These are phyloP conservation scores for Drosophila teissieri DNA, from an alignment of 1,140 invertebrate species.

Conservation along the genomic window DNA sequence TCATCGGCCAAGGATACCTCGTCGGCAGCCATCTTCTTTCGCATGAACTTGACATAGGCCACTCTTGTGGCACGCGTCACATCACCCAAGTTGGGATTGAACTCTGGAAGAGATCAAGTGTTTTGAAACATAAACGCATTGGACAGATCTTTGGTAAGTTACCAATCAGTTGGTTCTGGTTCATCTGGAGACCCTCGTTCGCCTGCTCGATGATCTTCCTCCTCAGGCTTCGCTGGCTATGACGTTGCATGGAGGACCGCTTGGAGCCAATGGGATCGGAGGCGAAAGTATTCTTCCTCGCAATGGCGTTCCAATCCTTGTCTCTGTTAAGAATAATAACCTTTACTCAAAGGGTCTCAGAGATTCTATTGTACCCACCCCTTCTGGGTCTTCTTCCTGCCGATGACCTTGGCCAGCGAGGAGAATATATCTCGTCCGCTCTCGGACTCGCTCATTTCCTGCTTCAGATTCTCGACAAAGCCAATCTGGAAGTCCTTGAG, in stretches of 20 bases:
- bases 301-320: constrained; percentile 94
- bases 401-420: constrained; percentile 91
- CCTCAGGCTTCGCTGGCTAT: constrained; percentile 89
- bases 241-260: constrained; percentile 87
- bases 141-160: constrained; percentile 3
- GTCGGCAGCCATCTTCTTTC: constrained; percentile 85
- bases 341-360: background rate
- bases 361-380: constrained; percentile 57
- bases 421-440: constrained; percentile 92
- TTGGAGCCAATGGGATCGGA: constrained; percentile 92
- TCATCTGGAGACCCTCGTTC: constrained; percentile 84
- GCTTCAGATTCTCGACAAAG: constrained; percentile 92
- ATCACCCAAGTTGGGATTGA: constrained; percentile 91
- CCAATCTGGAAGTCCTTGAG: constrained; percentile 96
- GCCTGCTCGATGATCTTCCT: constrained; percentile 88
- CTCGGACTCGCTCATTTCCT: constrained; percentile 88
- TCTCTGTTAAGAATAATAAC: constrained; percentile 63
- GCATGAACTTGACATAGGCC: constrained; percentile 94
- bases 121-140: background rate
- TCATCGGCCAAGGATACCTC: constrained; percentile 66
- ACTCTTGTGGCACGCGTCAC: constrained; percentile 90
- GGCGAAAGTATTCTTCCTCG: constrained; percentile 88
- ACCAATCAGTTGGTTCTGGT: constrained; percentile 85
- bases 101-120: constrained; percentile 86
- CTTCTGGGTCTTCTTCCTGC: constrained; percentile 87